phyloP scores from a whole-genome alignment of 2,113 vertebrate species.

The Platysternon megacephalum region DNA sequence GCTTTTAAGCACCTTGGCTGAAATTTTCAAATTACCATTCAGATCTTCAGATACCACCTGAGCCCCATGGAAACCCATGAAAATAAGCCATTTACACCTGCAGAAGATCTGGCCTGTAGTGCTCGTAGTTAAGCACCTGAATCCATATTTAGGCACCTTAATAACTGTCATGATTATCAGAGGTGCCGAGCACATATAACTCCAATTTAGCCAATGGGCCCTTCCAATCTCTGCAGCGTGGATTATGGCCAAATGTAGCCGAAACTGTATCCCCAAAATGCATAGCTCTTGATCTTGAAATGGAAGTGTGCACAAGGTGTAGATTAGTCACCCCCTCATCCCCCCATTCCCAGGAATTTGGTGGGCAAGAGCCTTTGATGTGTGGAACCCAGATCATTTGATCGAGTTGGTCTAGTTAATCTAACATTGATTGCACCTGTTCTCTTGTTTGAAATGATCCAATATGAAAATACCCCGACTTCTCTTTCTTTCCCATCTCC shows the following conservation, averaged over 20 bases:
- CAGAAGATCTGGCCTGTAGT: neutral
- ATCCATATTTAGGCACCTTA: neutral
- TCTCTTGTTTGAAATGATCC: constrained; percentile 6
- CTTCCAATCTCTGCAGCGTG: neutral
- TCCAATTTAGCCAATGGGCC: accelerated
- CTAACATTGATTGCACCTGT: neutral
- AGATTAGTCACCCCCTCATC: neutral
- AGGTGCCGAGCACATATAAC: neutral
- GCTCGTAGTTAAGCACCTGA: neutral
- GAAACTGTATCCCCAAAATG: neutral
- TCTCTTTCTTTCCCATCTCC: neutral
- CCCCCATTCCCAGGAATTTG: neutral
- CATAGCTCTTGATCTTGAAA: neutral
- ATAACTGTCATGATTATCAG: neutral
- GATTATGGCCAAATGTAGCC: neutral
- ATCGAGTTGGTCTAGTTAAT: neutral
- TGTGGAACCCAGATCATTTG: neutral
- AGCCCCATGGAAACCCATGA: neutral
- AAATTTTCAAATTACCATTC: neutral
- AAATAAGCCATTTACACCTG: neutral
- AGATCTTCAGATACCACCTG: neutral
- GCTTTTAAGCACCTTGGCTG: neutral
- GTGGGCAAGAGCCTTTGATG: neutral
- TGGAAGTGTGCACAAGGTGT: neutral
- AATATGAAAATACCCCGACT: neutral